A percentile compares a stretch with the other conserved stretches of the same genome.
phyloP scores from a whole-genome alignment of 2,113 vertebrate genomes.

The Cephalopholis sonnerati region DNA sequence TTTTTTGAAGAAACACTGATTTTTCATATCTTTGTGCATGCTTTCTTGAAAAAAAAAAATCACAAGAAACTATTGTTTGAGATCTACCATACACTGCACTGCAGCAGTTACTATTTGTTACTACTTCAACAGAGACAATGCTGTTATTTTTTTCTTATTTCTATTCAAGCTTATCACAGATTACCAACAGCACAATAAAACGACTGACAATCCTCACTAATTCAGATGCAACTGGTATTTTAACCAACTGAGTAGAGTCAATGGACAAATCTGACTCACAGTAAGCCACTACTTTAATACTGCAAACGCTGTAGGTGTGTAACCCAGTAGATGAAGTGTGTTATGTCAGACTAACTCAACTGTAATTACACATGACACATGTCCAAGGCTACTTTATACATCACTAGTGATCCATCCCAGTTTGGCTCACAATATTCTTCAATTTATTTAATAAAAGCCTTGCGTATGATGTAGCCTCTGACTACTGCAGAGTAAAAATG shows the following conservation, averaged over 20 bases:
- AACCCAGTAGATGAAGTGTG: neutral
- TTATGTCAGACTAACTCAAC: neutral
- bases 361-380: slow-evolving; percentile 10
- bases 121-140: neutral
- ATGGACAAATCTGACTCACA: neutral
- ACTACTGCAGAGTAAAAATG: slow-evolving; percentile 2
- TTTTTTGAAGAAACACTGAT: slow-evolving; percentile 54
- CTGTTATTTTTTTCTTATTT: slow-evolving; percentile 20
- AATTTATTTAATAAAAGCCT: neutral
- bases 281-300: slow-evolving; percentile 7
- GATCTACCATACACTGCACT: slow-evolving; percentile 10
- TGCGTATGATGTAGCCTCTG: neutral
- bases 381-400: slow-evolving; percentile 6
- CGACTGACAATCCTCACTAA: slow-evolving; percentile 11
- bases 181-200: neutral
- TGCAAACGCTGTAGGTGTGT: neutral
- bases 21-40: slow-evolving; percentile 63
- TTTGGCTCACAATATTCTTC: slow-evolving; percentile 1
- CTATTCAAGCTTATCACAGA: slow-evolving; percentile 23
- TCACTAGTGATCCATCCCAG: neutral
- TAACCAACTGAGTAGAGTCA: slow-evolving; percentile 21
- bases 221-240: slow-evolving; percentile 7
- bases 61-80: slow-evolving; percentile 18
- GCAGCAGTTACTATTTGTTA: slow-evolving; percentile 17
- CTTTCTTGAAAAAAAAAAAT: slow-evolving; percentile 37